Base-by-base conservation (phyloP, 2,888 invertebrate genomes). In the Petrophora chlorosata region DNA sequence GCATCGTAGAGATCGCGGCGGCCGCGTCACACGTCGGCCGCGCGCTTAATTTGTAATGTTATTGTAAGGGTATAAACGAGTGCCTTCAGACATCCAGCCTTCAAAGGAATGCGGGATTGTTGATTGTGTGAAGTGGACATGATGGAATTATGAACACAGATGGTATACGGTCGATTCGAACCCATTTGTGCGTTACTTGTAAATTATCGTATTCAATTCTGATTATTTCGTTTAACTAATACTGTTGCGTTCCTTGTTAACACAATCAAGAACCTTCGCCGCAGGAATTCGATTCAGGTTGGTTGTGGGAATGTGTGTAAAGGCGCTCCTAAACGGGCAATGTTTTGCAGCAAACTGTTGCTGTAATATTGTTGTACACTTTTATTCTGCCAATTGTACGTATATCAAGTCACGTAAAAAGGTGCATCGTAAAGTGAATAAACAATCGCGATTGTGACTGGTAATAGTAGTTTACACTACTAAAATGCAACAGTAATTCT, bases 41-140 rank as follows among this genome's bases (percentile, higher is more conserved):
- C 43, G 58, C 59, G 66, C 68, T 59, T 54, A 61, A 63, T 63
- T 53, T 56, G 60, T 63, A 80, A 70, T 72, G 67, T 36, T 82
- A 79, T 72, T 80, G 52, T 77, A 76, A 77, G 82, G 84, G 85
- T 86, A 81, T 79, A 75, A 86, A 85, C 86, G 79, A 89, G 89
- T 89, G 89, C 89, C 89, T 89, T 89, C 81, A 79, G 75, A 82
- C 84, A 81, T 86, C 87, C 87, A 88, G 89, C 88, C 88, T 88
- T 88, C 83, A 79, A 67, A 70, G 73, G 79, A 79, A 75, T 67
- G 82, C 82, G 76, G 85, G 84, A 80, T 84, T 78, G 81, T 82
- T 78, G 82, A 82, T 82, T 77, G 82, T 79, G 79, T 71, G 70
- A 74, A 66, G 74, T 69, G 70, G 73, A 78, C 73, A 71, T 70